These are phyloP conservation scores for Drosophila recens DNA, from an alignment of 2,888 invertebrate species.

Conservation along the genomic window DNA sequence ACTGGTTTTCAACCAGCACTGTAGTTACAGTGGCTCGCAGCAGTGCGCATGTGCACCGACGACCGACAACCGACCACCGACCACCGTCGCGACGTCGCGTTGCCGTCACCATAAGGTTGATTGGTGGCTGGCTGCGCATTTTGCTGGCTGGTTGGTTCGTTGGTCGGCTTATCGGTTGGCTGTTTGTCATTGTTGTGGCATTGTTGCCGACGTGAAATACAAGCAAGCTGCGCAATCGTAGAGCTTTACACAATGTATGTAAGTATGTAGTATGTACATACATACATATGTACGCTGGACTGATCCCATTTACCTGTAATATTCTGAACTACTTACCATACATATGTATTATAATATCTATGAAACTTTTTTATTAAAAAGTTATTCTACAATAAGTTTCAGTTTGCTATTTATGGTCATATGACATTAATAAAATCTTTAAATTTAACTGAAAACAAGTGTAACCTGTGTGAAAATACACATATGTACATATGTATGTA, in stretches of 20 bases:
- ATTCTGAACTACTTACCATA: no score
- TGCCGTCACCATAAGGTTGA: conserved; percentile 60
- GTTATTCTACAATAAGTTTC: no score
- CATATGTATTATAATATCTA: no score
- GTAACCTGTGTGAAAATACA: no score
- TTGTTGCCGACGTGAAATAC: conserved; percentile 73
- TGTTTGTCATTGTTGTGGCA: conserved; percentile 68
- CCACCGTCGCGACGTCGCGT: conserved; percentile 12
- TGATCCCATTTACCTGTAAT: no score
- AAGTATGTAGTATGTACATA: no score
- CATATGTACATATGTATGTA: no score
- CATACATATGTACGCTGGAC: no score
- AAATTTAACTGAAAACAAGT: no score
- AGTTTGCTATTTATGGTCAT: no score
- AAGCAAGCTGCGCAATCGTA: conserved; percentile 75
- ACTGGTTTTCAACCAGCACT: conserved; percentile 82
- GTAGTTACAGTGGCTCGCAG: conserved; percentile 60
- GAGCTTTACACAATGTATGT: conserved; percentile 66
- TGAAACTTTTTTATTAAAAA: no score
- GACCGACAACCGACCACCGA: conserved; percentile 18
- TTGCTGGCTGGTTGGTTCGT: conserved; percentile 41
- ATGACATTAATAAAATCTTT: no score
- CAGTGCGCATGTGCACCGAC: conserved; percentile 61
- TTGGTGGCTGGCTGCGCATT: conserved; percentile 41
- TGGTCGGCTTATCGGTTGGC: conserved; percentile 37